Percentiles rank a stretch among this genome's conserved stretches.
These are phyloP conservation scores for Hassar affinis DNA, from an alignment of 2,113 vertebrate genomes.

Conservation along the genomic window DNA sequence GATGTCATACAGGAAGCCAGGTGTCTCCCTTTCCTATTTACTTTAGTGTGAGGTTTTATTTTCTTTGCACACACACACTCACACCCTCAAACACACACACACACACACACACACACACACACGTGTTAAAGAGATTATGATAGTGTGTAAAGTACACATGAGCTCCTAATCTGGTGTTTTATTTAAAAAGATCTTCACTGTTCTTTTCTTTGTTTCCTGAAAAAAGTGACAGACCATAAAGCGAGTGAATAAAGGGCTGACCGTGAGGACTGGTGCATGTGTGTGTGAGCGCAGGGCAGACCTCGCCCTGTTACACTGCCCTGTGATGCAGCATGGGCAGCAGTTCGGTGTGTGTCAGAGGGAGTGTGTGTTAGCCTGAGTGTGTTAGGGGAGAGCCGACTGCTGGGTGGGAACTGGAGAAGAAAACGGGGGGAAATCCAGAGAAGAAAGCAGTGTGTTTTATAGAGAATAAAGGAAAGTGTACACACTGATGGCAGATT, in stretches of 20 bases:
- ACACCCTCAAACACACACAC: too few relatives aligned
- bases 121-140: too few relatives aligned
- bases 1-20: conserved; percentile 52
- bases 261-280: neutral
- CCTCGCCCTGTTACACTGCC: neutral
- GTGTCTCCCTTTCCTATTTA: conserved; percentile 50
- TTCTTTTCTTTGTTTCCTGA: neutral
- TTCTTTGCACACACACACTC: neutral
- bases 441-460: neutral
- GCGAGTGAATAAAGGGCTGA: too few relatives aligned
- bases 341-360: neutral
- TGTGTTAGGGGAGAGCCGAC: neutral
- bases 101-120: too few relatives aligned
- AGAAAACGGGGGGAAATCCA: neutral
- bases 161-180: neutral
- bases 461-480: neutral
- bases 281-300: neutral
- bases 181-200: neutral
- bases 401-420: neutral
- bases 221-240: neutral
- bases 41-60: conserved; percentile 14
- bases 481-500: neutral
- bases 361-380: neutral
- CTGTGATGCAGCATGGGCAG: neutral
- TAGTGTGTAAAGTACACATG: neutral